A percentile compares a stretch with the other conserved stretches of the same genome.
These are phyloP conservation scores for Caenorhabditis briggsae DNA, from an alignment of 1,140 invertebrate species.

Conservation along the genomic window DNA sequence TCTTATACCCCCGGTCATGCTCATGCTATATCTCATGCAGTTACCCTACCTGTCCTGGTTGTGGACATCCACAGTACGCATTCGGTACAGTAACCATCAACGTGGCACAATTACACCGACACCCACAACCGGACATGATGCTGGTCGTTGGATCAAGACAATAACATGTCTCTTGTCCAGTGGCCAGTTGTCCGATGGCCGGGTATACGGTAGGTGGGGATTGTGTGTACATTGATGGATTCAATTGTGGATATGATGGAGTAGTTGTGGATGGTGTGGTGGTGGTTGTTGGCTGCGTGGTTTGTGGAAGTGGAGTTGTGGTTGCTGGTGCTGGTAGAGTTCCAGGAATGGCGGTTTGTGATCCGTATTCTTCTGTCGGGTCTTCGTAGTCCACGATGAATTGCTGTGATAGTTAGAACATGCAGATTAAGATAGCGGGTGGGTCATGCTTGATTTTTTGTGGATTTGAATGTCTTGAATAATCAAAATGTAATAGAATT, in stretches of 20 bases:
- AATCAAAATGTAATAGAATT: no score
- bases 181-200: slow-evolving; percentile 50
- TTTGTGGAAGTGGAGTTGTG: slow-evolving; percentile 35
- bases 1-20: no score
- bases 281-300: background rate
- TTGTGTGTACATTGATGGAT: slow-evolving; percentile 24
- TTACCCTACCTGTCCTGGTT: slow-evolving; percentile 47
- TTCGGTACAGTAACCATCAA: slow-evolving; percentile 58
- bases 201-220: slow-evolving; percentile 53
- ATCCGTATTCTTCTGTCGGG: slow-evolving; percentile 20
- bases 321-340: slow-evolving; percentile 41
- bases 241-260: background rate
- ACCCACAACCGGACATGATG: slow-evolving; percentile 57
- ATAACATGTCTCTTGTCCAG: slow-evolving; percentile 45
- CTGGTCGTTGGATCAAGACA: slow-evolving; percentile 56
- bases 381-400: slow-evolving; percentile 26
- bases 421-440: background rate
- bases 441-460: background rate
- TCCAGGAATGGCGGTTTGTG: slow-evolving; percentile 35
- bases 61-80: slow-evolving; percentile 63
- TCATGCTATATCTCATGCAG: slow-evolving; percentile 14
- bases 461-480: no score
- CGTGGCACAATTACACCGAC: slow-evolving; percentile 58
- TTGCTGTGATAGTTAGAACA: slow-evolving; percentile 12
- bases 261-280: background rate